These are phyloP conservation scores for Hypothenemus hampei DNA, from an alignment of 1,140 invertebrate species.

Conservation along the genomic window DNA sequence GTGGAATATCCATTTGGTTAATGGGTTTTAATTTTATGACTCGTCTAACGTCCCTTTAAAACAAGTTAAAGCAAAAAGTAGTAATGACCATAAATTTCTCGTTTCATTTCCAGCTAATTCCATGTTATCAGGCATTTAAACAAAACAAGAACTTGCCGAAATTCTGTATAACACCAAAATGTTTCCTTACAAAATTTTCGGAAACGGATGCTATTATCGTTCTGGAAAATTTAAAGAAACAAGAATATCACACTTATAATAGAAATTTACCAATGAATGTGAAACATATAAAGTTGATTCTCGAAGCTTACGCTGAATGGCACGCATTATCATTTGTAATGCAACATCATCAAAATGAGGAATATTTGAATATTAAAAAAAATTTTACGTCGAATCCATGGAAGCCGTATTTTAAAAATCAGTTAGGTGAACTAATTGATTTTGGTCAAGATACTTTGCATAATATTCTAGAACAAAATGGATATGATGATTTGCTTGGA, in stretches of 20 bases:
- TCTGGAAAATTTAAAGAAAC: constrained; percentile 49
- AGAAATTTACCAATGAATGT: constrained; percentile 44
- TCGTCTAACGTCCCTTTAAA: too few relatives aligned
- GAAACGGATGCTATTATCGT: constrained; percentile 48
- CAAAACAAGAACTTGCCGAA: constrained; percentile 1
- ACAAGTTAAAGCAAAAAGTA: too few relatives aligned
- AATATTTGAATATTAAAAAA: constrained; percentile 19
- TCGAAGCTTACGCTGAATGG: constrained; percentile 49
- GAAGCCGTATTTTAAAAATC: constrained; percentile 5
- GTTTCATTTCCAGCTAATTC: constrained; percentile 1
- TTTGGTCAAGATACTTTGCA: not conserved
- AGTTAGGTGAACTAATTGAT: constrained; percentile 14
- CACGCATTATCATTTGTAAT: constrained; percentile 51
- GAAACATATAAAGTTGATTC: constrained; percentile 44
- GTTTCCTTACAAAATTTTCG: constrained; percentile 41
- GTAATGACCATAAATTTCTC: not conserved
- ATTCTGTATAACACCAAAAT: constrained; percentile 43
- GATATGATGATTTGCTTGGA: constrained; percentile 18
- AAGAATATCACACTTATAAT: constrained; percentile 46
- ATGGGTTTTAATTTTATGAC: too few relatives aligned
- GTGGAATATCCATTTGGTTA: too few relatives aligned
- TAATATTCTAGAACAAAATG: constrained; percentile 15
- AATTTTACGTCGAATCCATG: constrained; percentile 4
- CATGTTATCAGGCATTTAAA: constrained; percentile 12
- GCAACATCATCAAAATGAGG: constrained; percentile 41